Evolutionary conservation across 2,888 invertebrate species (phyloP), one percentile per base, ranked within the genome.

Genomic region (Erannis defoliaria): DNA sequence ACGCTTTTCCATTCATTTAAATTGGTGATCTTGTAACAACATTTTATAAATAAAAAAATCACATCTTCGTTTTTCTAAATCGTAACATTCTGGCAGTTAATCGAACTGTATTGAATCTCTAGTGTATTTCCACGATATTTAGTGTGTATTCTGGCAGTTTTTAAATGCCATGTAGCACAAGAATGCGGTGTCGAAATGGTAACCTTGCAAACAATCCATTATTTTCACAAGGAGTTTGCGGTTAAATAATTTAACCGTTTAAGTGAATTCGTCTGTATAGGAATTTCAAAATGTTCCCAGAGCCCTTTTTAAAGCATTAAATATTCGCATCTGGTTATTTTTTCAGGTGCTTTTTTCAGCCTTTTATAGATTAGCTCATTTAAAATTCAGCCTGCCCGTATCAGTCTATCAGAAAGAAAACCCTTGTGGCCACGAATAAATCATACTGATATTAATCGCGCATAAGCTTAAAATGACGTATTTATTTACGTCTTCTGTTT

Each of bases 201-300:
- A 23, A n/a, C n/a, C n/a, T n/a, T n/a, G n/a, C n/a, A 50, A 55
- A 50, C 55, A 61, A 55, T 21, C 42, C 51, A 19, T 37, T 62
- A 72, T 72, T 65, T 53, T 46, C 40, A 29, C 56, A 62, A 62
- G 56, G 51, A 62, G 51, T 35, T 46, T 42, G 53, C 29, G 64
- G 68, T 70, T 76, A 78, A 75, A 76, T 82, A 80, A 81, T 80
- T 77, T 81, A 81, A 68, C 69, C 55, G 53, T 75, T 63, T 76
- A 77, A 85, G 84, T 83, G 84, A 78, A 77, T 82, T 85, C 71
- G 71, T 80, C 76, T 84, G 82, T 85, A n/a, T n/a, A 73, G 68
- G 71, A 66, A 71, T 67, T 68, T n/a, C 67, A 72, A 74, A 71
- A 66, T 72, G 74, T 72, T 79, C 75, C 80, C 73, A 66, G 74